These are phyloP conservation scores for Lasioglossum morio DNA, from an alignment of 2,888 invertebrate species.

Conservation along the genomic window DNA sequence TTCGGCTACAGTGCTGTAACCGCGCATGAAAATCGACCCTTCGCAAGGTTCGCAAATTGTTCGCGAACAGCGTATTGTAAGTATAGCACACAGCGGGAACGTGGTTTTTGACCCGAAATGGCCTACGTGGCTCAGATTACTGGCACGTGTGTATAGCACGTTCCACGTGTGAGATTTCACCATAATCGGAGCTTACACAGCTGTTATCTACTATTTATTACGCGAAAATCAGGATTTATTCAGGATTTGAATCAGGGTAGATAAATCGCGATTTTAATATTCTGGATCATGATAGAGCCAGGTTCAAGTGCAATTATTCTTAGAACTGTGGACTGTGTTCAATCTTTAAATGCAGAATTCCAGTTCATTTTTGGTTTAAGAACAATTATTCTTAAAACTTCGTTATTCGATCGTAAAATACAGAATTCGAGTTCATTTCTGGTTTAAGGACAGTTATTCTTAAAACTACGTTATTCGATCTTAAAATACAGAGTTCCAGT, in stretches of 20 bases:
- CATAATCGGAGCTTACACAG: not conserved
- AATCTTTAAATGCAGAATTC: too few species aligned
- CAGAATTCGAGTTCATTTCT: too few species aligned
- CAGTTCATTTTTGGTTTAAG: too few species aligned
- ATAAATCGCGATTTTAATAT: too few species aligned
- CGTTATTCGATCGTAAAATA: too few species aligned
- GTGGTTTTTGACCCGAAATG: not conserved
- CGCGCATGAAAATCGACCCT: not conserved
- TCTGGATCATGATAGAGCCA: too few species aligned
- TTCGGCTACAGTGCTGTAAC: not conserved
- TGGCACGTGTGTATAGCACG: not conserved
- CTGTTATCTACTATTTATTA: not conserved
- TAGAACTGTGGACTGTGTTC: not conserved
- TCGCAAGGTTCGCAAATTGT: not conserved
- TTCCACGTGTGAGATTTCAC: not conserved
- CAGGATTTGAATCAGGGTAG: not conserved
- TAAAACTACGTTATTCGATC: too few species aligned
- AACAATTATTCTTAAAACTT: too few species aligned
- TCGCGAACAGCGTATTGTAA: not conserved
- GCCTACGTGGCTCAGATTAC: constrained; percentile 2
- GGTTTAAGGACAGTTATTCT: too few species aligned
- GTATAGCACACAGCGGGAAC: not conserved
- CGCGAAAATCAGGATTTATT: not conserved
- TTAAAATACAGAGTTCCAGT: too few species aligned
- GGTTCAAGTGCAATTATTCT: not conserved